Evolutionary conservation across 37 sponge, comb jelly and placozoan genomes (phyloP).

Genomic region (Axinella damicornis): DNA sequence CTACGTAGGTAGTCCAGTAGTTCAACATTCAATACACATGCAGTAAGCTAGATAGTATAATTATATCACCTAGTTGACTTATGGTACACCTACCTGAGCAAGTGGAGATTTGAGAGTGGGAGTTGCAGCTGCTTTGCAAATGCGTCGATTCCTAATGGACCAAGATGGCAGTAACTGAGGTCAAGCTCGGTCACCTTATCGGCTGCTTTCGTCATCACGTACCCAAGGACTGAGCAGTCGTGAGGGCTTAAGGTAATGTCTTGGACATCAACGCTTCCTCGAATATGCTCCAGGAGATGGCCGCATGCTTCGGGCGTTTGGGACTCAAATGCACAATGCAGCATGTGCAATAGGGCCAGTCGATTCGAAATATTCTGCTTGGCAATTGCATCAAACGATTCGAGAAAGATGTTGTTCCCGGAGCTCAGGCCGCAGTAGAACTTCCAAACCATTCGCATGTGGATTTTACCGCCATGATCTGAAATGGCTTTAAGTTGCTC

Average conservation of each 20-base stretch:
- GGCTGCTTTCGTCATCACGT: neutral
- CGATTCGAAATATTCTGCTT: slow-evolving; percentile 12
- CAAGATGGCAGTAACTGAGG: slow-evolving; percentile 47
- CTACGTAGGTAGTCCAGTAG: too few relatives aligned
- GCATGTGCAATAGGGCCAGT: slow-evolving; percentile 1
- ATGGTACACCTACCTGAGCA: slow-evolving; percentile 6
- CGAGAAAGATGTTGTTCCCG: neutral
- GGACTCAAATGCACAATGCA: slow-evolving; percentile 60
- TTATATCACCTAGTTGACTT: too few relatives aligned
- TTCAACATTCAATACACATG: too few relatives aligned
- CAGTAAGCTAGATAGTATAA: too few relatives aligned
- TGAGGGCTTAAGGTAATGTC: slow-evolving; percentile 25
- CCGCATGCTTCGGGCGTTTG: slow-evolving; percentile 7
- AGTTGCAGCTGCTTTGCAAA: slow-evolving; percentile 3
- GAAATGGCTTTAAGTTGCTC: slow-evolving; percentile 16
- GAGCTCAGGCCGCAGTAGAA: slow-evolving; percentile 44
- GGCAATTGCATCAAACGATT: neutral
- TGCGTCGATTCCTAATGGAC: slow-evolving; percentile 27
- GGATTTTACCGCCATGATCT: neutral
- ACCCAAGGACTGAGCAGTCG: slow-evolving; percentile 51
- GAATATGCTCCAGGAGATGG: slow-evolving; percentile 8
- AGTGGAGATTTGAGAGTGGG: neutral
- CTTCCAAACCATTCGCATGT: slow-evolving; percentile 57
- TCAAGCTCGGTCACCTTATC: slow-evolving; percentile 6
- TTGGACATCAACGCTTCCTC: neutral